Percentiles rank a stretch among this genome's conserved stretches.
These are phyloP conservation scores for Microhierax caerulescens DNA, from an alignment of 2,797 vertebrate genomes.

Conservation along the genomic window DNA sequence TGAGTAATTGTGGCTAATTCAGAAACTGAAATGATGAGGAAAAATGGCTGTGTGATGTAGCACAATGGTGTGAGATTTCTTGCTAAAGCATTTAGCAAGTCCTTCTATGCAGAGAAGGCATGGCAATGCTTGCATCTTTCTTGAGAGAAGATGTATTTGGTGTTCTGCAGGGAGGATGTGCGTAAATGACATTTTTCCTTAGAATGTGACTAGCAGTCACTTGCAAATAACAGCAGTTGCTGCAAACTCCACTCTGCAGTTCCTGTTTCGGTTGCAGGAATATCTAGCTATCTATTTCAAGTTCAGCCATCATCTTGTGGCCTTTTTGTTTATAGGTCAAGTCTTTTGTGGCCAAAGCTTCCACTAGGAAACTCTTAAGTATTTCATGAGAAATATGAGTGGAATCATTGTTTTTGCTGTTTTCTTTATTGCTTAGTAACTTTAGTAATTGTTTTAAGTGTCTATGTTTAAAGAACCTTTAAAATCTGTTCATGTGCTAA, in stretches of 20 bases:
- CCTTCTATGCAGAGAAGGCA: rapidly evolving
- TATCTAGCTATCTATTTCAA: not conserved
- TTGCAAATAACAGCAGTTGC: not conserved
- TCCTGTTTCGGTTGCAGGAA: not conserved
- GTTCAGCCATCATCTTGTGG: constrained; percentile 8
- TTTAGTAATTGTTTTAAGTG: not conserved
- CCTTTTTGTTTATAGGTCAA: constrained; percentile 51
- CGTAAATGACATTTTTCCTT: not conserved
- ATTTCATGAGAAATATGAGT: constrained; percentile 47
- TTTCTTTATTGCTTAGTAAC: constrained; percentile 9
- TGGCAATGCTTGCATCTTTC: not conserved
- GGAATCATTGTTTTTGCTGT: constrained; percentile 1
- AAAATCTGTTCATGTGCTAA: not conserved
- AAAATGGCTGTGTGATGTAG: not conserved
- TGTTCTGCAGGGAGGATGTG: not conserved
- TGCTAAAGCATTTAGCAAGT: not conserved
- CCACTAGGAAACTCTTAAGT: not conserved
- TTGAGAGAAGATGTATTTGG: not conserved
- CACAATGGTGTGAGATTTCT: not conserved
- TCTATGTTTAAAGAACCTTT: not conserved
- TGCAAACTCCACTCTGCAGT: not conserved
- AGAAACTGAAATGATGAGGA: not conserved
- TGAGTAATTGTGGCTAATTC: not conserved
- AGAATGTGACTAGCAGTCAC: not conserved
- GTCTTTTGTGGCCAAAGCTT: constrained; percentile 45